These are phyloP conservation scores for Orgyia antiqua DNA, from an alignment of 2,888 invertebrate species.

Conservation along the genomic window DNA sequence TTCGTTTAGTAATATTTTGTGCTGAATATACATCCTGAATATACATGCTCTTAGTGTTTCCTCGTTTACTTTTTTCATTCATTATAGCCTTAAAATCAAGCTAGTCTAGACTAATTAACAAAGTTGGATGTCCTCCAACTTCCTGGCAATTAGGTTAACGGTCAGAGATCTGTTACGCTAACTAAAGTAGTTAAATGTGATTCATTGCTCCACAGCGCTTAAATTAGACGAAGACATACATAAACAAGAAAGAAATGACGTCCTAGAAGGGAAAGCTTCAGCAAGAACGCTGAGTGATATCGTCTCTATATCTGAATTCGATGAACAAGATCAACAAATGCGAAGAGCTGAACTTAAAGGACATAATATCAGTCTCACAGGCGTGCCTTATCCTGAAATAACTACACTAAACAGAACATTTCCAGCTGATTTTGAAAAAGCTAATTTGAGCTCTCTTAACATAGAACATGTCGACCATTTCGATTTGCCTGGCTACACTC, in stretches of 20 bases:
- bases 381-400: slow-evolving; percentile 33
- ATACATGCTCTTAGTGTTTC: background rate
- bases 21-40: background rate
- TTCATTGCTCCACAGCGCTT: slow-evolving; percentile 60
- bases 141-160: slow-evolving; percentile 33
- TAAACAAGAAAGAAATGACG: slow-evolving; percentile 63
- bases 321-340: slow-evolving; percentile 80
- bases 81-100: slow-evolving; percentile 25
- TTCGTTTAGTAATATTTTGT: background rate
- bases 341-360: slow-evolving; percentile 64
- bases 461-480: slow-evolving; percentile 52
- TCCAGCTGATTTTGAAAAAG: slow-evolving; percentile 50
- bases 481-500: slow-evolving; percentile 44
- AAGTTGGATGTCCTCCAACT: slow-evolving; percentile 45
- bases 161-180: slow-evolving; percentile 18
- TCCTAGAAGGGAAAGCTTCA: slow-evolving; percentile 76
- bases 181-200: slow-evolving; percentile 24
- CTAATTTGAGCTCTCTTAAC: slow-evolving; percentile 59
- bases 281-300: slow-evolving; percentile 85
- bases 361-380: slow-evolving; percentile 44
- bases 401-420: slow-evolving; percentile 49
- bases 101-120: slow-evolving; percentile 29
- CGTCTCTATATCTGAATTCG: slow-evolving; percentile 84
- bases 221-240: slow-evolving; percentile 78
- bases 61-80: slow-evolving; percentile 18